Base-by-base conservation (phyloP, 2,888 invertebrate species). In the Chouioia cunea region DNA sequence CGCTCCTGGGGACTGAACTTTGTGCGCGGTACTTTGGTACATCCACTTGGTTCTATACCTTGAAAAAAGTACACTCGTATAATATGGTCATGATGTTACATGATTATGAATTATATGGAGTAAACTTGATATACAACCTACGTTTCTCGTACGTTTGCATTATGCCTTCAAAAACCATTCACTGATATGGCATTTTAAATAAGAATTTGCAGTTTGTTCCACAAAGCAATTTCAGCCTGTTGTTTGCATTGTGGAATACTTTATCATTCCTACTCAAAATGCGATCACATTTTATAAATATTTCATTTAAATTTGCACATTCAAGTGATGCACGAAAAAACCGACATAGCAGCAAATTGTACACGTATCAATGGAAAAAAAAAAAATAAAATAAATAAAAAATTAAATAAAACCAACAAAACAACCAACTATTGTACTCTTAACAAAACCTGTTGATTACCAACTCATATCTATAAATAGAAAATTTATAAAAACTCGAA, bases 61-160 rank as follows among this genome's bases (percentile, higher is more conserved):
- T 73, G 44, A 63, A 73, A 73, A 70, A 70, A 64, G 53, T 48
- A 65, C 54, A 65, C 44, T 69, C 54, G 66, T 63, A 48, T 64
- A 63, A 64, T 47, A 63, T 66, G 18, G 56, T 65, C 67, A 57
- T 27, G 65, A 64, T 43, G 52, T 50, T 63, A 56, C 52, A 20
- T 53, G 56, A 63, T 58, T 23, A 46, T 62, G 18, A 66, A 18
- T 22, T 57, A 50, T 50, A 63, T 46, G 63, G 20, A 63, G 63
- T 66, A 53, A 44, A 20, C 44, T 53, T 66, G 52, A 27, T 47
- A 60, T 66, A 66, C 62, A 71, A 71, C 71, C 71, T 71, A 70
- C 22, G 43, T 12, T 22, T 44, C 15, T 44, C 22, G 12, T 23
- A 54, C 14, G 16, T 50, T 47, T 46, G 59, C 22, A n/a, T 46